Evolutionary conservation across 2,113 vertebrate genomes (phyloP).

Genomic region (Strigops habroptila): DNA sequence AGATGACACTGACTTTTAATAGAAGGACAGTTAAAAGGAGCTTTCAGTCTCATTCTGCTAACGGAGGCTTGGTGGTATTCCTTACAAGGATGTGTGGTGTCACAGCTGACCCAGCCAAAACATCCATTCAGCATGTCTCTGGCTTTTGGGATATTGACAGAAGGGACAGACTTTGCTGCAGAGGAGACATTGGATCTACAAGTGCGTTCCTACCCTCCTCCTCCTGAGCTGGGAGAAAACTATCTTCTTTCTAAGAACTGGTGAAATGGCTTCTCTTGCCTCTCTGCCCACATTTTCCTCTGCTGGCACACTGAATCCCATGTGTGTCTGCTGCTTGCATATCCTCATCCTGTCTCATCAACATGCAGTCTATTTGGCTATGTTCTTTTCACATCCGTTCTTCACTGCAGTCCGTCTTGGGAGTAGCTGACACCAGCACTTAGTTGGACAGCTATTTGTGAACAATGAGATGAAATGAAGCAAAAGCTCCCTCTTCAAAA

Average conservation of each 20-base stretch:
- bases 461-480: not conserved
- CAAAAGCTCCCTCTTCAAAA: not conserved
- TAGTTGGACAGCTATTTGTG: not conserved
- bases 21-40: not conserved
- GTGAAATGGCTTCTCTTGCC: not conserved
- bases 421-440: not conserved
- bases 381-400: not conserved
- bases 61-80: not conserved
- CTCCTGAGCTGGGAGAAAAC: not conserved
- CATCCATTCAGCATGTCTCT: not conserved
- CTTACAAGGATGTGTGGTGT: not conserved
- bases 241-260: not conserved
- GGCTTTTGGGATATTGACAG: not conserved
- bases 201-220: not conserved
- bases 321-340: fast-evolving
- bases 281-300: not conserved
- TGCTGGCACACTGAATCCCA: not conserved
- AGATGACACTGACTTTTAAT: not conserved
- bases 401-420: not conserved
- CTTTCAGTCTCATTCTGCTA: not conserved
- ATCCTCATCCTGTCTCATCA: not conserved
- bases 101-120: not conserved
- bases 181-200: not conserved
- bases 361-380: not conserved
- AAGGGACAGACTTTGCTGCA: not conserved